Evolutionary conservation across 2,888 invertebrate genomes (phyloP), one percentile per base, ranked within the genome.

Genomic region (Arenicola marina): DNA sequence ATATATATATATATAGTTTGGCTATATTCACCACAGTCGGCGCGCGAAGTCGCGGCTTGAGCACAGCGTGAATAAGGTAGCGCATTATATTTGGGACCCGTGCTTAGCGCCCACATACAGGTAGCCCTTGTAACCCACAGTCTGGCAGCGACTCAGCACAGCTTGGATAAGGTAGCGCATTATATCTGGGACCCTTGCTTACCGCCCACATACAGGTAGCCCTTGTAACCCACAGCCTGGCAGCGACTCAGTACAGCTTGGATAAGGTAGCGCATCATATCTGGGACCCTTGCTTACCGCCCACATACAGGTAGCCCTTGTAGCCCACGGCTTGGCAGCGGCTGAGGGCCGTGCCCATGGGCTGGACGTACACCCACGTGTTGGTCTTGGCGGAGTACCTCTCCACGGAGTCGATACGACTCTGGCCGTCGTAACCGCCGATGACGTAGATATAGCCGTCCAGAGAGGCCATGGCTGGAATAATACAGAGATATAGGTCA

Each of bases 161-260:
- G n/a, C n/a, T n/a, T n/a, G n/a, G n/a, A n/a, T n/a, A n/a, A n/a
- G n/a, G n/a, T n/a, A n/a, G n/a, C n/a, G n/a, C n/a, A n/a, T n/a
- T n/a, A n/a, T n/a, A n/a, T n/a, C n/a, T n/a, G n/a, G n/a, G n/a
- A n/a, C n/a, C n/a, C n/a, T n/a, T 7, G 29, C 59, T 3, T 24
- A 62, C 62, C 62, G 29, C 58, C 62, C 15, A 62, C 58, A 53
- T 58, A 62, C 18, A 62, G 32, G 18, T 32, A 53, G n/a, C 62
- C 62, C 44, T 58, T 44, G 31, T 18, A 18, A 2, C 62, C 44
- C 18, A 29, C 43, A 44, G 62, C 62, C 53, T 58, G 53, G 32
- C 57, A 58, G 15, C 62, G 18, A 44, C 58, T 62, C 24, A 57
- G 33, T 7, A n/a, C 29, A 53, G 11, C 4, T 4, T 15, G 11